Conservation (phyloP, 2,888 invertebrate species). For the Mythimna albipuncta region DNA sequence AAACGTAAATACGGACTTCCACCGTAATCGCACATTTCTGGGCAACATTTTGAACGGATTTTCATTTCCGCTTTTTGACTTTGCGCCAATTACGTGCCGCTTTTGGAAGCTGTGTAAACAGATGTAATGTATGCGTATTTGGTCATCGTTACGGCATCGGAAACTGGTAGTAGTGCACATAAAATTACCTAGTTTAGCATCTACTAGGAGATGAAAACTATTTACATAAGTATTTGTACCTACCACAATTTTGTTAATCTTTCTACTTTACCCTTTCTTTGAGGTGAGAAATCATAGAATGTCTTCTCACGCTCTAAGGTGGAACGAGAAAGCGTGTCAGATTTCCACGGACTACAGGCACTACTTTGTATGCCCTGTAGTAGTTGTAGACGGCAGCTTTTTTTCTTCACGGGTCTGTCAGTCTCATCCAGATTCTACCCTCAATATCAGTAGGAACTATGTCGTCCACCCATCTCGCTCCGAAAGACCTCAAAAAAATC, state of each 20-base stretch:
- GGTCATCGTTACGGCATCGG: neutral
- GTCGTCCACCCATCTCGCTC: too few species aligned
- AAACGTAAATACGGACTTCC: slow-evolving; percentile 58
- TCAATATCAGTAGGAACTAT: too few species aligned
- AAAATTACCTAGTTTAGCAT: neutral
- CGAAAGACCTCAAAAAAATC: neutral
- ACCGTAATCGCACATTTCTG: slow-evolving; percentile 40
- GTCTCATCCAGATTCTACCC: neutral
- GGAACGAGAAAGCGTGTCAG: too few species aligned
- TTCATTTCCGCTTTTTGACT: slow-evolving; percentile 45
- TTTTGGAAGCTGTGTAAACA: slow-evolving; percentile 4
- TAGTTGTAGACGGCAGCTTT: neutral
- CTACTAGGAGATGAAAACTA: too few species aligned
- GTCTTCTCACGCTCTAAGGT: too few species aligned
- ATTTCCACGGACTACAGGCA: too few species aligned
- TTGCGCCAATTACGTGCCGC: neutral
- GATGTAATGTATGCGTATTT: slow-evolving; percentile 15
- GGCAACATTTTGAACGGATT: slow-evolving; percentile 33
- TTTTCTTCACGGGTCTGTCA: neutral
- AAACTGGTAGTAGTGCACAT: neutral
- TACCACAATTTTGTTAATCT: too few species aligned
- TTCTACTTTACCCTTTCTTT: too few species aligned
- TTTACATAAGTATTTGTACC: too few species aligned
- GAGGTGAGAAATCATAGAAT: too few species aligned
- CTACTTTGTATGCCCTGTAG: too few species aligned